These are phyloP conservation scores for Nasonovia ribisnigri DNA, from an alignment of 2,888 invertebrate genomes.

Conservation along the genomic window DNA sequence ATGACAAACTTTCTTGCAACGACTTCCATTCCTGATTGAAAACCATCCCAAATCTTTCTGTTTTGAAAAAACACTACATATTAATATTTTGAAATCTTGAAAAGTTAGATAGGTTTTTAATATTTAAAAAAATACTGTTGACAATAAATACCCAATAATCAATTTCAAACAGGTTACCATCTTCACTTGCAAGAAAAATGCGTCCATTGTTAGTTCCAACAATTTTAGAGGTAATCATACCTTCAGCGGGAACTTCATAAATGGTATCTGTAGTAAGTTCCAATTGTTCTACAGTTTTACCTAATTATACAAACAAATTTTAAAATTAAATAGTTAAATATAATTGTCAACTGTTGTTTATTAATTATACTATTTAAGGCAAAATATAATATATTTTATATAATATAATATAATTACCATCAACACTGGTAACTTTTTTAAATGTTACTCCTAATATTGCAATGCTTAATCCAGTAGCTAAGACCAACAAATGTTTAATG, in stretches of 20 bases:
- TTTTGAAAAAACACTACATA: constrained; percentile 63
- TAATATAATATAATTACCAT: constrained; percentile 68
- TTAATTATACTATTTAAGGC: background rate
- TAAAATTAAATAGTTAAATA: constrained; percentile 70
- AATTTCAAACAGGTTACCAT: constrained; percentile 95
- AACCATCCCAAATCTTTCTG: constrained; percentile 88
- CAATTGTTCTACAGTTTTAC: constrained; percentile 56
- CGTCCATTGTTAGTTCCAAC: constrained; percentile 86
- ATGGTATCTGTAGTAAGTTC: constrained; percentile 90
- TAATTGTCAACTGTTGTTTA: constrained; percentile 70
- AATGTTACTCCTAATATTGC: constrained; percentile 84
- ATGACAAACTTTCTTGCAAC: constrained; percentile 95
- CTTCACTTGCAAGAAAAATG: constrained; percentile 94
- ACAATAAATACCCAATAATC: constrained; percentile 82
- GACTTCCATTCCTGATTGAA: constrained; percentile 77
- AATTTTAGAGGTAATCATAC: constrained; percentile 85
- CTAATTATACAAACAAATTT: constrained; percentile 70
- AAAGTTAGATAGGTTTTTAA: background rate
- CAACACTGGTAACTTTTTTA: constrained; percentile 70
- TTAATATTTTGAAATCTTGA: background rate
- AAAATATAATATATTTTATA: constrained; percentile 10
- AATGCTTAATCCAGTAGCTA: constrained; percentile 96
- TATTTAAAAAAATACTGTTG: background rate
- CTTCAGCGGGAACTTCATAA: constrained; percentile 91
- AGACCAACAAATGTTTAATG: constrained; percentile 89